Percentiles rank a stretch among this genome's conserved stretches.
Conservation (phyloP, 2,113 vertebrate species). For the Siphamia tubifer region DNA sequence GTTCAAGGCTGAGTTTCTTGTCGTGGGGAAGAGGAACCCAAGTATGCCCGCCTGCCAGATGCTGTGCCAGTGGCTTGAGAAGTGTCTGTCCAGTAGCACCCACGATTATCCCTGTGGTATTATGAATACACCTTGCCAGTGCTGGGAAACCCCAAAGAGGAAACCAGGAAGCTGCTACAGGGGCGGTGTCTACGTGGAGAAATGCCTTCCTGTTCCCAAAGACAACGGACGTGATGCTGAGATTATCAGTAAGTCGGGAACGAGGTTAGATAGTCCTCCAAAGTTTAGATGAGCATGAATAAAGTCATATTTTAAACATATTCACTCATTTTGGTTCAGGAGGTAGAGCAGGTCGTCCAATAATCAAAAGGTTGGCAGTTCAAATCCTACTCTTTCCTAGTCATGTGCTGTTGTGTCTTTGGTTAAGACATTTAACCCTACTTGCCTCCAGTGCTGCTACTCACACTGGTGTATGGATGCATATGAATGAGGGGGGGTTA, state of each 20-base stretch:
- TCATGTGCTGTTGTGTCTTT: too few species aligned
- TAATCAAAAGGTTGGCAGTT: too few species aligned
- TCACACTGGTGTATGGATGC: too few species aligned
- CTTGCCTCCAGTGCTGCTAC: too few species aligned
- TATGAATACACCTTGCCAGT: slow-evolving; percentile 97
- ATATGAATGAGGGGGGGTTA: too few species aligned
- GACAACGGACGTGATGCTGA: slow-evolving; percentile 83
- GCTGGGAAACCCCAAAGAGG: slow-evolving; percentile 85
- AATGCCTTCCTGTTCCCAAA: slow-evolving; percentile 86
- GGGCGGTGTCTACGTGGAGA: slow-evolving; percentile 90
- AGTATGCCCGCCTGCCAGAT: slow-evolving; percentile 96
- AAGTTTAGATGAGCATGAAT: neutral
- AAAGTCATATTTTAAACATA: neutral
- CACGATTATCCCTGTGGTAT: slow-evolving; percentile 94
- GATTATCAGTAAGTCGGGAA: slow-evolving; percentile 85
- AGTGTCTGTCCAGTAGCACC: slow-evolving; percentile 91
- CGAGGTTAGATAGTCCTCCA: neutral
- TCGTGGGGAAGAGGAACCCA: slow-evolving; percentile 95
- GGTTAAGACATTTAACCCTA: too few species aligned
- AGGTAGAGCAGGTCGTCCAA: too few species aligned
- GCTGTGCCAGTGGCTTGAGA: slow-evolving; percentile 95
- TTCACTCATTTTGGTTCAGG: too few species aligned
- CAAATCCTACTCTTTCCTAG: too few species aligned
- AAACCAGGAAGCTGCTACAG: slow-evolving; percentile 90
- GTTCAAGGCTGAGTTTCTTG: slow-evolving; percentile 93